phyloP scores from a whole-genome alignment of 2,797 vertebrate genomes.

The Mustela erminea region DNA sequence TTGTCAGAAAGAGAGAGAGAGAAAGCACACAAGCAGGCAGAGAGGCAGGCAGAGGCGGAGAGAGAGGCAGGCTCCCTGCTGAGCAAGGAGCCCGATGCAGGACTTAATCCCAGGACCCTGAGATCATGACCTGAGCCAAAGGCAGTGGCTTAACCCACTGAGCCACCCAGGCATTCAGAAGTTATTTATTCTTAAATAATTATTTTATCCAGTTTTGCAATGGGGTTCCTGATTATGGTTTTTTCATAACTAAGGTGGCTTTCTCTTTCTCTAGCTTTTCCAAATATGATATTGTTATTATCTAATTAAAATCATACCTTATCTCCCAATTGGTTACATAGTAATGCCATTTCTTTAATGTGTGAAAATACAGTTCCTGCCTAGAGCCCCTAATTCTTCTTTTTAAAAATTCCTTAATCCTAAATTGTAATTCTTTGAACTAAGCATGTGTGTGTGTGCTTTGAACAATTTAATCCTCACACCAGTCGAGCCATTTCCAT shows the following conservation, averaged over 20 bases:
- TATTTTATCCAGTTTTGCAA: neutral
- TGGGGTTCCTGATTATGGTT: neutral
- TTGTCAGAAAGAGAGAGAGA: too few species aligned
- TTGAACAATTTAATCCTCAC: neutral
- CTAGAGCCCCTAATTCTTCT: neutral
- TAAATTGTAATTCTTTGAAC: neutral
- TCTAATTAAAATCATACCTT: conserved; percentile 25
- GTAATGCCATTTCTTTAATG: neutral
- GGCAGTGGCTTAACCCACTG: too few species aligned
- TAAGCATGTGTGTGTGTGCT: neutral
- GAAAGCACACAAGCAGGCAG: too few species aligned
- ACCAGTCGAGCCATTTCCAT: neutral
- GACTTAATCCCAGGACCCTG: too few species aligned
- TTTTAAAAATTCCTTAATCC: neutral
- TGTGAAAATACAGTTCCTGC: neutral
- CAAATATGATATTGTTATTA: neutral
- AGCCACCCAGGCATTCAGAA: too few species aligned
- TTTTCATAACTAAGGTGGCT: neutral
- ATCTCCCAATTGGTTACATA: neutral
- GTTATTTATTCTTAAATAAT: neutral
- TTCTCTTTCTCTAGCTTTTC: neutral
- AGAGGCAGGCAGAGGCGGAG: too few species aligned
- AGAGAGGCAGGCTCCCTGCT: too few species aligned
- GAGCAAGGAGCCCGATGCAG: too few species aligned
- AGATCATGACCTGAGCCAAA: too few species aligned